A percentile compares a stretch with the other conserved stretches of the same genome.
Evolutionary conservation across 2,888 invertebrate species (phyloP).

Genomic region (Pheosia tremula): DNA sequence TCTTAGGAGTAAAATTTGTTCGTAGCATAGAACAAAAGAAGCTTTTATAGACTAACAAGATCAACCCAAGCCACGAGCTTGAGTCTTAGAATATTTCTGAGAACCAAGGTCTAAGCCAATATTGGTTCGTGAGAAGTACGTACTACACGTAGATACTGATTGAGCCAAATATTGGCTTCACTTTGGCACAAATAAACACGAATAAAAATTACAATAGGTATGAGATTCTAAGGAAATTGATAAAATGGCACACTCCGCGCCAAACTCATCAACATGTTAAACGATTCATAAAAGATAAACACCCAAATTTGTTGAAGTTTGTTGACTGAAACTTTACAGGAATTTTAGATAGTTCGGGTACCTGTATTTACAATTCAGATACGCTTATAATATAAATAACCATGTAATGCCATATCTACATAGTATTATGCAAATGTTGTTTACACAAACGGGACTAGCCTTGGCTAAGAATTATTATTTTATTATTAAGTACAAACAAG

Average conservation of each 20-base stretch:
- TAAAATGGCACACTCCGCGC: slow-evolving; percentile 30
- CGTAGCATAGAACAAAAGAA: slow-evolving; percentile 15
- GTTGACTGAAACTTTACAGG: too few species aligned
- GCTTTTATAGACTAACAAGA: slow-evolving; percentile 3
- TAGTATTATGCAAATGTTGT: slow-evolving; percentile 73
- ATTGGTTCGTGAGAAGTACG: neutral
- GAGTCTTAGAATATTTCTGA: slow-evolving; percentile 7
- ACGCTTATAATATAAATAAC: slow-evolving; percentile 50
- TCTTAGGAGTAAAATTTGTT: slow-evolving; percentile 15
- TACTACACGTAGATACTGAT: neutral
- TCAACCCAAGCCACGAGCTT: slow-evolving; percentile 10
- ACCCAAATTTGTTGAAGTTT: neutral
- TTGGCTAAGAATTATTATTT: slow-evolving; percentile 64
- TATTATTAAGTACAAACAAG: slow-evolving; percentile 46
- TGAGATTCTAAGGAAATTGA: slow-evolving; percentile 14
- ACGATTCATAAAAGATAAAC: slow-evolving; percentile 28
- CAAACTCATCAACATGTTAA: slow-evolving; percentile 16
- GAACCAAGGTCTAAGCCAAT: slow-evolving; percentile 1
- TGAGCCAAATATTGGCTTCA: slow-evolving; percentile 16
- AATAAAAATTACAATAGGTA: slow-evolving; percentile 10
- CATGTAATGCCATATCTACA: slow-evolving; percentile 66
- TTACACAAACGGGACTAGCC: slow-evolving; percentile 77
- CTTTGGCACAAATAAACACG: neutral
- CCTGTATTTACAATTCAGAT: slow-evolving; percentile 58
- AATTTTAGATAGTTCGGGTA: slow-evolving; percentile 31